Evolutionary conservation across 2,797 vertebrate species (phyloP).

Genomic region (Manis javanica): DNA sequence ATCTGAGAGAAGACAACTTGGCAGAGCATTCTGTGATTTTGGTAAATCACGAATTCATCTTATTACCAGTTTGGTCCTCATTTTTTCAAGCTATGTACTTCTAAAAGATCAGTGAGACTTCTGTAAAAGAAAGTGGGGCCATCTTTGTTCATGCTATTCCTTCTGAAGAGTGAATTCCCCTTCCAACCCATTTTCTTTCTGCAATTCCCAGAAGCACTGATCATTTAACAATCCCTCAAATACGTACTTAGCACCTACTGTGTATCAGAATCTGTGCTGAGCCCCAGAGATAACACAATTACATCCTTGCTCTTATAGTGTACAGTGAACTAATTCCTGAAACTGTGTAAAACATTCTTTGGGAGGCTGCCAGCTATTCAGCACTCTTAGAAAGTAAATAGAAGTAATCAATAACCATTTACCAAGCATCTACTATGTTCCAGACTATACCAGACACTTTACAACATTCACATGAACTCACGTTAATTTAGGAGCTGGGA

Average conservation of each 20-base stretch:
- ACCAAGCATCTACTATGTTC: background rate
- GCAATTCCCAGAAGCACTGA: background rate
- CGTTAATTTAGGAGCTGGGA: background rate
- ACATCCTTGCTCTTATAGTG: background rate
- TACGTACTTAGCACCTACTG: background rate
- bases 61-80: background rate
- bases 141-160: background rate
- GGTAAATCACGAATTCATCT: background rate
- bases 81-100: background rate
- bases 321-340: background rate
- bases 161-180: background rate
- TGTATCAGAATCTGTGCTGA: background rate
- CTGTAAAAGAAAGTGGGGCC: background rate
- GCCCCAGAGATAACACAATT: background rate
- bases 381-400: conserved; percentile 38
- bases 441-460: background rate
- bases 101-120: background rate
- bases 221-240: background rate
- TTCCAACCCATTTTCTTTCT: background rate
- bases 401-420: background rate
- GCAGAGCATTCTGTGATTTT: background rate
- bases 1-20: background rate
- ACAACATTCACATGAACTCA: background rate
- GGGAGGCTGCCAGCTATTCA: background rate
- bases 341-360: background rate